Base-by-base conservation (phyloP, 2,797 vertebrate species). In the Thaleichthys pacificus region DNA sequence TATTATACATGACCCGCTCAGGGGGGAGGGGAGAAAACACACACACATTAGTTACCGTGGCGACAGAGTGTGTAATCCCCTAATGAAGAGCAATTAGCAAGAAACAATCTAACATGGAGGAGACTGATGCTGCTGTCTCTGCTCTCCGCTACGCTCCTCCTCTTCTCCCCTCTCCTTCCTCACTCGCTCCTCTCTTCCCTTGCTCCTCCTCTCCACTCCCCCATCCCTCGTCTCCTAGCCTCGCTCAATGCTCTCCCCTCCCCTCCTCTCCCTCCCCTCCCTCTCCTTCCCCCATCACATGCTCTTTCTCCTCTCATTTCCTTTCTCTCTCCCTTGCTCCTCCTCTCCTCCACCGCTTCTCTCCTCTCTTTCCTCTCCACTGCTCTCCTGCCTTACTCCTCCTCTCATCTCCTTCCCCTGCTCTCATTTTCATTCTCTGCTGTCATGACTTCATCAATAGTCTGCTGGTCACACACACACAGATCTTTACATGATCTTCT, bases 21-120 rank as follows among this genome's bases (percentile, higher is more conserved):
- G 75, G 83, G 26, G 86, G 79, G 85, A 87, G 86, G 84, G 82
- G 89, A 92, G 84, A 82, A 89, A 32, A 32, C 30, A 32, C 30
- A 85, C 86, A 87, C 86, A 90, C 82, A 87, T 88, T 88, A 89
- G 77, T 91, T 91, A 91, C 89, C 82, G 76, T 81, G 82, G 88
- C 91, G 91, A 87, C 88, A 93, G 85, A 93, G 85, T 89, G 92
- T 86, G 89, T 91, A 93, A 93, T 93, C 91, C 88, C 77, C 89
- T 91, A 90, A 92, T 91, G 88, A 93, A 90, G 70, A 78, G 81
- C 89, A 91, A 84, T 90, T 85, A 93, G 75, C 67, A 77, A 89
- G 89, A 91, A 90, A 91, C 92, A 91, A 92, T 93, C 90, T 86
- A 89, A 91, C 90, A 92, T 82, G 85, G 87, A 84, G 81, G 82